Base-by-base conservation (phyloP, 2,797 vertebrate genomes). In the Coregonus sp. region DNA sequence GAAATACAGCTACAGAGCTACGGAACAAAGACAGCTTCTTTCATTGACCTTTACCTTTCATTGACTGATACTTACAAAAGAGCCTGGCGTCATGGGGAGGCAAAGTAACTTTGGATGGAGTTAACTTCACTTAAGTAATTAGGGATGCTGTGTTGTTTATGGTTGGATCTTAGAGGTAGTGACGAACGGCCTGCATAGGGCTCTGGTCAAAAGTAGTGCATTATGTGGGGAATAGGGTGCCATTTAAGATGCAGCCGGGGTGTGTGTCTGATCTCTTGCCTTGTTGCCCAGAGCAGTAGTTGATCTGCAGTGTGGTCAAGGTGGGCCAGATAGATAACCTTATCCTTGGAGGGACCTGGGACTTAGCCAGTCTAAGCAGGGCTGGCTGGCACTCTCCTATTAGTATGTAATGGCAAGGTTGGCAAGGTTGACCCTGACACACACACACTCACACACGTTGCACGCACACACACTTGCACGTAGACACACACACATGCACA, bases 1-100 rank as follows among this genome's bases (percentile, higher is more conserved):
- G 40, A 1, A 12, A 47, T 12, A 12, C 9, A 47, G 40, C 9
- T 47, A 9, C 11, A 2, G 9, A 47, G 40, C 2, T 47, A 47
- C 40, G 9, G 9, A 47, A 47, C 40, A 7, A 9, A 63, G n/a
- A 63, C 20, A 11, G 59, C 15, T 68, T 35, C 66, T 68, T 37
- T 16, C 31, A 68, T 4, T 68, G 66, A 67, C 65, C 65, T 67
- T 67, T 67, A 67, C 65, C 20, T 67, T 67, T 67, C 65, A 31
- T 14, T 67, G 65, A 35, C 31, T 35, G 29, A 15, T 67, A 67
- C 65, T 15, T 16, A 35, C 31, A 67, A 67, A 67, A 18, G 66
- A 68, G 15, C 33, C 31, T 35, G 31, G 1, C 7, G 20, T 25
- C 59, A 25, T 9, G 20, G 12, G 15, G 56, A 59, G 56, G 56